Evolutionary conservation across 2,888 invertebrate genomes (phyloP), one percentile per base, ranked within the genome.

Genomic region (Saturnia japonica): DNA sequence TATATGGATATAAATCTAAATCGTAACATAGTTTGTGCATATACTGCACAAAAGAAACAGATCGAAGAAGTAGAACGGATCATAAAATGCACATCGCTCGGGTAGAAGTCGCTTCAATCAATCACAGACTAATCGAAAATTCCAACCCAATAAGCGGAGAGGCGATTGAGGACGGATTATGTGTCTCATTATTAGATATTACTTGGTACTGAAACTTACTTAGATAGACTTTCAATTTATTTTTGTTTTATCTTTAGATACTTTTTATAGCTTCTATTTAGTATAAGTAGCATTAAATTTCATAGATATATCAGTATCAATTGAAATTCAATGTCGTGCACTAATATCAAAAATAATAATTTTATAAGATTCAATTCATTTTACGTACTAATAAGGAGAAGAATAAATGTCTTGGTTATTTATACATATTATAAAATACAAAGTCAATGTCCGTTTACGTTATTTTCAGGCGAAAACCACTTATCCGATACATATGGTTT

Each of bases 121-220:
- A 93, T 93, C 93, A 91, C 88, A 86, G 84, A 86, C 88, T 93
- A 93, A 93, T 93, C 89, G 92, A 91, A 93, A 93, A 93, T 91
- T 91, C 93, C 92, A 80, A 85, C 85, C 90, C 89, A 90, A 91
- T 91, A 90, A 91, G 86, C 87, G 85, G 79, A 86, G 85, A 85
- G 83, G 82, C 87, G 83, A 88, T 89, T 84, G 84, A 84, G 82
- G 82, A 83, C 83, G 86, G 89, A 91, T 91, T 91, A 91, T 91
- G 86, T 91, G 89, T 87, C 88, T 88, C 89, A 87, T 90, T 88
- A 90, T 89, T 90, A 89, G 88, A 89, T 88, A 91, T 89, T 88
- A 88, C 88, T 86, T 77, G 82, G 84, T 67, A 60, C 57, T 67
- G 70, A 67, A 70, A 40, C 66, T 70, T 54, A 25, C 70, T 67